Evolutionary conservation across 2,113 vertebrate species (phyloP).

Genomic region (Hymenochirus boettgeri): DNA sequence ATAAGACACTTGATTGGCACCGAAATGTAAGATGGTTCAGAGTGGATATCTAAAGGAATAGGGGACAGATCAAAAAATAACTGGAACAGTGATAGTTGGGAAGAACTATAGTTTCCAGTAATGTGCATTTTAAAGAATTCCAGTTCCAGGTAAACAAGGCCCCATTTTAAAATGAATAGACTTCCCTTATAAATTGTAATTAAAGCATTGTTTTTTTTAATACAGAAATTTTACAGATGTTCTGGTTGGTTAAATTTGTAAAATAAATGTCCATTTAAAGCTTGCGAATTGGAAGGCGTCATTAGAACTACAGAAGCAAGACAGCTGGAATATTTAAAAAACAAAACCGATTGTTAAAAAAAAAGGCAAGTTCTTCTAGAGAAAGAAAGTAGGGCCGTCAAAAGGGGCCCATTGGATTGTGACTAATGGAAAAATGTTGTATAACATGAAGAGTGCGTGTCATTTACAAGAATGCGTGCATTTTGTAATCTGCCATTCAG

Average conservation of each 20-base stretch:
- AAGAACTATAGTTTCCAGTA: no score
- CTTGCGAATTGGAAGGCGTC: constrained; percentile 27
- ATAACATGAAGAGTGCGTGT: constrained; percentile 23
- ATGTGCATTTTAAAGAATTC: no score
- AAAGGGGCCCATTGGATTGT: constrained; percentile 17
- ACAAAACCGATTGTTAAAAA: constrained; percentile 32
- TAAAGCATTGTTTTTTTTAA: no score
- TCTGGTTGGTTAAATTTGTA: constrained; percentile 4
- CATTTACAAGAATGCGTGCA: constrained; percentile 13
- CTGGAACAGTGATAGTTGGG: no score
- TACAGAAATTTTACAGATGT: neutral
- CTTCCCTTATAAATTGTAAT: no score
- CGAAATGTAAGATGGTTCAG: no score
- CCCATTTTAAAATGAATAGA: no score
- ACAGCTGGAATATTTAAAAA: constrained; percentile 35
- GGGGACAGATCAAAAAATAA: no score
- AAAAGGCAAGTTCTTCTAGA: neutral
- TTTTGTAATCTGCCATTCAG: neutral
- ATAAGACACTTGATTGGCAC: no score
- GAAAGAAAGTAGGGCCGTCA: neutral
- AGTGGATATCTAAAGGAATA: no score
- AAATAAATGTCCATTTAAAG: constrained; percentile 27
- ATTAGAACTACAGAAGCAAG: constrained; percentile 24
- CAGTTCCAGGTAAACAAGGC: no score
- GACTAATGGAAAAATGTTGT: constrained; percentile 31